Base-by-base conservation (phyloP, 2,888 invertebrate species). In the Drosophila villosipedis region DNA sequence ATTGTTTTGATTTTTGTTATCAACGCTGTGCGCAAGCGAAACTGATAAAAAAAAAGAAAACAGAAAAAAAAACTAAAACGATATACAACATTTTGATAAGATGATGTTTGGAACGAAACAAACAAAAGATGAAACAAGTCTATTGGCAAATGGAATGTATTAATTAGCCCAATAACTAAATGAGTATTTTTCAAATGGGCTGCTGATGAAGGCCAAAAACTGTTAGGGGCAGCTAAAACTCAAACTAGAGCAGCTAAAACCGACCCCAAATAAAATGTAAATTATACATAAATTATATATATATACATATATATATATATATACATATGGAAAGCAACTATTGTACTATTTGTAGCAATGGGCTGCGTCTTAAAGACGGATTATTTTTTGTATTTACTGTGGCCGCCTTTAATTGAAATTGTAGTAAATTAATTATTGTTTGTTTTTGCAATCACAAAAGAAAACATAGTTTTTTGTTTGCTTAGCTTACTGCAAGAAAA, bases 21-120 rank as follows among this genome's bases (percentile, higher is more conserved):
- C 80, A 85, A 89, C 86, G 87, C 85, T 89, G 86, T 82, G 82
- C 89, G 89, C 86, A 89, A 84, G 80, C 78, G 61, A 78, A 75
- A 70, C 76, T 70, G 58, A 68, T 59, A 30, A 50, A 57, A 55
- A 69, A 30, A 50, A 39, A 54, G 25, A 25, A 25, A 25, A 25
- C 25, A 25, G 25, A 69, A 67, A 64, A 59, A 58, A 37, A 66
- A 66, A 53, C 10, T 49, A 64, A 58, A 43, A 63, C 57, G 28
- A 69, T 58, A 53, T 63, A 57, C n/a, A 33, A 67, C 9, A 58
- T 41, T 69, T 65, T 75, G 73, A 71, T 58, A 67, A 68, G 58
- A 76, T 73, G 62, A 75, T 64, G 58, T 57, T 58, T 63, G 43
- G 68, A 30, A 41, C 39, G 19, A 41, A 35, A 14, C 14, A 33